Evolutionary conservation across 2,888 invertebrate species (phyloP).

Genomic region (Chelonus formosanus): DNA sequence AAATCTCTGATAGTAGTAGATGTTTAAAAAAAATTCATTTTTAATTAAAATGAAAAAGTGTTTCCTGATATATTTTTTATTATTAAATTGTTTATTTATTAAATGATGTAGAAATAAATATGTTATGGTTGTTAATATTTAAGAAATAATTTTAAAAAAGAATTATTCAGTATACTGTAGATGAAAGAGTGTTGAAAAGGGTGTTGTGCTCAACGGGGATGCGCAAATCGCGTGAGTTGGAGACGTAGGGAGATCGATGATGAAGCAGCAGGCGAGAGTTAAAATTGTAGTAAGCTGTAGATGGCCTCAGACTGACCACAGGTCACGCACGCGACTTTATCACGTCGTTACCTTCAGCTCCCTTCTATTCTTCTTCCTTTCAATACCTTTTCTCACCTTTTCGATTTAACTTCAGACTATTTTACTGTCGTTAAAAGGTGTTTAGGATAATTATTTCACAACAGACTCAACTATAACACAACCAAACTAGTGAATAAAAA

Average conservation of each 20-base stretch:
- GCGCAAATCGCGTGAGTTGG: slow-evolving; percentile 50
- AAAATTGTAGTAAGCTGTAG: slow-evolving; percentile 33
- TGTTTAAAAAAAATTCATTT: too few relatives aligned
- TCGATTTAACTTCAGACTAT: slow-evolving; percentile 12
- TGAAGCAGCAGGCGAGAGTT: slow-evolving; percentile 48
- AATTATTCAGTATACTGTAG: slow-evolving; percentile 3
- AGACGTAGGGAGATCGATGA: slow-evolving; percentile 53
- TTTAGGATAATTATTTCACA: too few relatives aligned
- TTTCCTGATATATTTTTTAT: too few relatives aligned
- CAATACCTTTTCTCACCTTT: slow-evolving; percentile 4
- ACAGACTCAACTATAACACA: too few relatives aligned
- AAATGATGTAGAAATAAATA: too few relatives aligned
- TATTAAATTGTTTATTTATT: too few relatives aligned
- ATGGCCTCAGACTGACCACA: slow-evolving; percentile 32
- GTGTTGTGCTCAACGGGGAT: slow-evolving; percentile 40
- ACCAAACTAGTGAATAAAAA: too few relatives aligned
- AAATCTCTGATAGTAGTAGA: too few relatives aligned
- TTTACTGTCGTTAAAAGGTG: neutral
- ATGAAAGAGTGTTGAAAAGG: slow-evolving; percentile 17
- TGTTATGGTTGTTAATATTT: too few relatives aligned
- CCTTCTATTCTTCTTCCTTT: slow-evolving; percentile 21
- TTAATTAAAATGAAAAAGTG: too few relatives aligned
- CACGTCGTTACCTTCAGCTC: slow-evolving; percentile 40
- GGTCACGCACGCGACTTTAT: slow-evolving; percentile 52
- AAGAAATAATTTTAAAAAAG: neutral